Evolutionary conservation across 2,113 vertebrate genomes (phyloP).

Genomic region (Daphoenositta chrysoptera): DNA sequence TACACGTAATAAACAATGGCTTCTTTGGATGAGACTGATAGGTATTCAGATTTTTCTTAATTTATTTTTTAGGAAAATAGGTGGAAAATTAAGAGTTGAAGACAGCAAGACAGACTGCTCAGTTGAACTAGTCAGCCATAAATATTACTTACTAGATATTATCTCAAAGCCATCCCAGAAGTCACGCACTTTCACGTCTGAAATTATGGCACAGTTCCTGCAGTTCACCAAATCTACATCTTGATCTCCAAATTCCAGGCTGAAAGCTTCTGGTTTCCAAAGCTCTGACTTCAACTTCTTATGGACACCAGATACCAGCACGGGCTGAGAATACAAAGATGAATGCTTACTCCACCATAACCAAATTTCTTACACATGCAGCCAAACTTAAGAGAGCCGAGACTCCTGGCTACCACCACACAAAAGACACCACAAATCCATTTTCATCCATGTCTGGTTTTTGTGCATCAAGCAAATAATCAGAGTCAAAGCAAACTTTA

Average conservation of each 20-base stretch:
- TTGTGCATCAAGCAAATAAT: not conserved
- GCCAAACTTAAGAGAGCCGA: slow-evolving; percentile 7
- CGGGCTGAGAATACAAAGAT: slow-evolving; percentile 83
- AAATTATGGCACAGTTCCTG: slow-evolving; percentile 96
- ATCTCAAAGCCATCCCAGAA: slow-evolving; percentile 99
- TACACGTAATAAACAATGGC: not conserved
- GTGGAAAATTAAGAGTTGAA: not conserved
- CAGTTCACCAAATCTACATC: slow-evolving; percentile 99
- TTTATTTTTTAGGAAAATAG: not conserved
- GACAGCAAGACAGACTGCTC: slow-evolving; percentile 21
- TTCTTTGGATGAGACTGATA: not conserved
- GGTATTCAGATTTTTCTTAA: not conserved
- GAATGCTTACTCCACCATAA: slow-evolving; percentile 57
- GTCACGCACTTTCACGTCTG: slow-evolving; percentile 97
- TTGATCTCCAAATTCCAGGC: slow-evolving; percentile 95
- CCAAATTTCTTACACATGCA: slow-evolving; percentile 35
- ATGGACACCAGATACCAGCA: slow-evolving; percentile 96
- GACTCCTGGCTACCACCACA: not conserved
- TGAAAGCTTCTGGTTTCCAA: slow-evolving; percentile 96
- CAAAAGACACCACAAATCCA: not conserved
- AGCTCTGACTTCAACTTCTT: slow-evolving; percentile 87
- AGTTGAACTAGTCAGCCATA: slow-evolving; percentile 45
- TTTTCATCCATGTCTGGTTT: not conserved
- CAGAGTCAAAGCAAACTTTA: slow-evolving; percentile 1
- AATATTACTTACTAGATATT: slow-evolving; percentile 83